A percentile compares a stretch with the other conserved stretches of the same genome.
These are phyloP conservation scores for Rhinatrema bivittatum DNA, from an alignment of 2,797 vertebrate genomes.

Conservation along the genomic window DNA sequence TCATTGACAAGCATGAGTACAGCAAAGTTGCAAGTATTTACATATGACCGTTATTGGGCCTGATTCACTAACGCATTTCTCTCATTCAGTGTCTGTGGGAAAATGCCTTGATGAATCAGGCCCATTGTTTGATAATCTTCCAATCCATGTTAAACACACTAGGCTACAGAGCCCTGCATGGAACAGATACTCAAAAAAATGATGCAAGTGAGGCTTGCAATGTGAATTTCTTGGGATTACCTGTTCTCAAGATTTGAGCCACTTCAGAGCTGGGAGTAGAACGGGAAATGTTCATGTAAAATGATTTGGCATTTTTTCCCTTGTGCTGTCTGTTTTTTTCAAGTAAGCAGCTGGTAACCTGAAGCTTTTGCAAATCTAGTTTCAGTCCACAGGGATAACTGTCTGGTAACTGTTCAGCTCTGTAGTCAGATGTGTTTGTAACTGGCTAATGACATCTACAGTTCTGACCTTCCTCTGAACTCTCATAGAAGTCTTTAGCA, in stretches of 20 bases:
- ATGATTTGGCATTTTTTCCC: neutral
- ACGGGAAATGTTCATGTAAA: conserved; percentile 31
- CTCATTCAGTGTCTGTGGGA: no score
- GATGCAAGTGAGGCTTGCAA: conserved; percentile 5
- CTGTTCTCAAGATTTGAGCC: conserved; percentile 13
- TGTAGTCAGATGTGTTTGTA: conserved; percentile 22
- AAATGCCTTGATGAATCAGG: no score
- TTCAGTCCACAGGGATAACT: conserved; percentile 10
- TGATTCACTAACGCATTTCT: no score
- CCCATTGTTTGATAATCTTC: conserved; percentile 32
- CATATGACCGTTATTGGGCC: no score
- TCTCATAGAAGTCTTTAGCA: neutral
- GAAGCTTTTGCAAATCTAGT: conserved; percentile 11
- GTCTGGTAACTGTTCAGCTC: conserved; percentile 5
- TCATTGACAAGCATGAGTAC: no score
- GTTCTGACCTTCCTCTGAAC: conserved; percentile 36
- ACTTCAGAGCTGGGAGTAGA: conserved; percentile 8
- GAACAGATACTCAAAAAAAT: conserved; percentile 15
- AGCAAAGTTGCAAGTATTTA: no score
- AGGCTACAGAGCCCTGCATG: conserved; percentile 1
- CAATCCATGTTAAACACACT: conserved; percentile 2
- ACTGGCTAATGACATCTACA: conserved; percentile 20
- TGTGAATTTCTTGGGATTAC: conserved; percentile 12
- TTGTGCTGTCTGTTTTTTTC: conserved; percentile 8
- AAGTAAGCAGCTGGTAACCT: conserved; percentile 13